A percentile compares a stretch with the other conserved stretches of the same genome.
Evolutionary conservation across 2,113 vertebrate genomes (phyloP).

Genomic region (Ctenomys sociabilis): DNA sequence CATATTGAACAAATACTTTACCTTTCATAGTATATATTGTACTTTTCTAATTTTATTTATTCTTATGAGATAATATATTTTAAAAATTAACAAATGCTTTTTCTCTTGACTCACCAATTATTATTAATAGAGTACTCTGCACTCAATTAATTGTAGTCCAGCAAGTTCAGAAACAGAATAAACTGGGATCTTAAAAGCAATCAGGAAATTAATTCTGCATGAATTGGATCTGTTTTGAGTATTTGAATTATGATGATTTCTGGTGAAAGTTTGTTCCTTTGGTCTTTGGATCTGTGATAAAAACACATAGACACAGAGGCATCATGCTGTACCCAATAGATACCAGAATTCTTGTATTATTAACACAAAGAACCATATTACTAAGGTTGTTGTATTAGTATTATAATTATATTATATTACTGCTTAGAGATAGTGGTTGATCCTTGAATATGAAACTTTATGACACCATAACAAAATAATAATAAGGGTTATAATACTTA

Average conservation of each 20-base stretch:
- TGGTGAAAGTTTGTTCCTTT: neutral
- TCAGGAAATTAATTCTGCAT: neutral
- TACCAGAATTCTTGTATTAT: neutral
- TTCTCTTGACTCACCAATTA: neutral
- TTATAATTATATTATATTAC: no score
- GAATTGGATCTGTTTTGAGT: neutral
- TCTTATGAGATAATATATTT: no score
- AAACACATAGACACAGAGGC: neutral
- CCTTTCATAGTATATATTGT: no score
- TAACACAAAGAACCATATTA: neutral
- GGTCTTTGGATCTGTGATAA: neutral
- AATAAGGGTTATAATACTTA: neutral
- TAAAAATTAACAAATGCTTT: neutral
- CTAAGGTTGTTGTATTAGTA: neutral
- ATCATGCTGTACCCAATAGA: neutral
- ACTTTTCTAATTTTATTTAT: no score
- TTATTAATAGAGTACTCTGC: neutral
- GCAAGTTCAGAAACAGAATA: neutral
- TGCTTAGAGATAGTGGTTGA: neutral
- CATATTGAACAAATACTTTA: no score
- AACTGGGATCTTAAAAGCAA: neutral
- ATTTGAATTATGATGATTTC: conserved; percentile 19
- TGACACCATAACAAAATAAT: neutral
- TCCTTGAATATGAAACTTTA: neutral
- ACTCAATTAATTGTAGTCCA: neutral